These are phyloP conservation scores for Hirundichthys speculiger DNA, from an alignment of 2,113 vertebrate genomes.

Conservation along the genomic window DNA sequence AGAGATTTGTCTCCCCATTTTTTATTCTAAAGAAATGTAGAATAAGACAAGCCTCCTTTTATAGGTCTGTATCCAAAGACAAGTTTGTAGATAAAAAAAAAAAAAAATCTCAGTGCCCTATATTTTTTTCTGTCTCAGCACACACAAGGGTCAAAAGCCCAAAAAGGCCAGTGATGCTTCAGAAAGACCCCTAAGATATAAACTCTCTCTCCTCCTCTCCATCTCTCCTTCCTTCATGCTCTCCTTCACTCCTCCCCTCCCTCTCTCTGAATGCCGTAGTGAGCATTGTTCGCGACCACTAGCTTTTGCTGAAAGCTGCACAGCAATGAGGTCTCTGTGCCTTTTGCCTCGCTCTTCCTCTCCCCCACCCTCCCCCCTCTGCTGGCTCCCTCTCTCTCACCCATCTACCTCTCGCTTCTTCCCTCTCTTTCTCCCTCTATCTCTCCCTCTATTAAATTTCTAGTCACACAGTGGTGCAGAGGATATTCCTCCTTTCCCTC, in stretches of 20 bases:
- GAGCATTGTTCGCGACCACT: conserved; percentile 78
- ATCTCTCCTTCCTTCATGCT: conserved; percentile 21
- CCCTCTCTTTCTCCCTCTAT: conserved; percentile 59
- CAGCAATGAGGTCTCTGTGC: conserved; percentile 81
- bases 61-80: conserved; percentile 11
- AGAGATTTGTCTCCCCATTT: conserved; percentile 2
- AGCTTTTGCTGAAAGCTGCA: conserved; percentile 73
- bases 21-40: background rate
- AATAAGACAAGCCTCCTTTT: conserved; percentile 2
- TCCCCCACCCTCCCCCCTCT: conserved; percentile 51
- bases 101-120: conserved; percentile 44
- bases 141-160: conserved; percentile 73
- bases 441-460: conserved; percentile 83
- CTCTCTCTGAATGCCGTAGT: conserved; percentile 67
- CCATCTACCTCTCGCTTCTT: conserved; percentile 51
- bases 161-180: conserved; percentile 65
- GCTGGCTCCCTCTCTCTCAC: conserved; percentile 38
- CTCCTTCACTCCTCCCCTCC: conserved; percentile 40
- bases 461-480: conserved; percentile 87
- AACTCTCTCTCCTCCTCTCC: conserved; percentile 20
- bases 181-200: conserved; percentile 68
- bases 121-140: conserved; percentile 53
- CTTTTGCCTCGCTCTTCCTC: conserved; percentile 72
- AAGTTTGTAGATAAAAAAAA: conserved; percentile 47
- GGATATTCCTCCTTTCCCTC: conserved; percentile 81